phyloP scores from a whole-genome alignment of 2,888 invertebrate genomes.

The Orgyia antiqua region DNA sequence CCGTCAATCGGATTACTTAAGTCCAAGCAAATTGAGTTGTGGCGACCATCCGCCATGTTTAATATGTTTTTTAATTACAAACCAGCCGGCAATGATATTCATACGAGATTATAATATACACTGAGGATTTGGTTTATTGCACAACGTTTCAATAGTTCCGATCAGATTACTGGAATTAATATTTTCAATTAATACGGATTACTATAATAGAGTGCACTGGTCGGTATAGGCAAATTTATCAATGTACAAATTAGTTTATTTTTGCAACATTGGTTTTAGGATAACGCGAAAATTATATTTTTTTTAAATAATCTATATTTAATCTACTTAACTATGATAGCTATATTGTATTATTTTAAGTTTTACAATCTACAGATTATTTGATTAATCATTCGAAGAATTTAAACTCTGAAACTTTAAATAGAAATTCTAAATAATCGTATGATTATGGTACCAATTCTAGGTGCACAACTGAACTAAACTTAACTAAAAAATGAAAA shows the following conservation, averaged over 20 bases:
- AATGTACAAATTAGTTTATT: slow-evolving; percentile 24
- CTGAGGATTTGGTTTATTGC: slow-evolving; percentile 41
- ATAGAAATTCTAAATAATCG: no score
- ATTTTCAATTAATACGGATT: slow-evolving; percentile 46
- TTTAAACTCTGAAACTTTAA: no score
- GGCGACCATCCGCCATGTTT: slow-evolving; percentile 30
- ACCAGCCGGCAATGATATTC: slow-evolving; percentile 25
- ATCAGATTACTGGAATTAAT: slow-evolving; percentile 36
- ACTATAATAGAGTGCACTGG: slow-evolving; percentile 30
- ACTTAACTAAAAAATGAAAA: no score
- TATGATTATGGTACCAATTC: no score
- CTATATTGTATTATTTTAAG: no score
- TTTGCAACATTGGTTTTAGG: slow-evolving; percentile 8
- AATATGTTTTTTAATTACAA: slow-evolving; percentile 68
- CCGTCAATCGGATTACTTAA: slow-evolving; percentile 44
- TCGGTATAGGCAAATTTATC: slow-evolving; percentile 16
- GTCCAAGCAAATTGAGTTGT: slow-evolving; percentile 35
- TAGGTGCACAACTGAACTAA: no score
- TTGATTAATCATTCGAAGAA: no score
- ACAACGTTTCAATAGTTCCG: slow-evolving; percentile 43
- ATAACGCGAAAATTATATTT: no score
- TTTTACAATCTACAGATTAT: no score
- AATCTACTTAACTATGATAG: no score
- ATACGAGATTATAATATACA: slow-evolving; percentile 47
- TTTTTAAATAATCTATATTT: no score